Evolutionary conservation across 2,113 vertebrate genomes (phyloP), one percentile per base, ranked within the genome.

Genomic region (Archocentrus centrarchus): DNA sequence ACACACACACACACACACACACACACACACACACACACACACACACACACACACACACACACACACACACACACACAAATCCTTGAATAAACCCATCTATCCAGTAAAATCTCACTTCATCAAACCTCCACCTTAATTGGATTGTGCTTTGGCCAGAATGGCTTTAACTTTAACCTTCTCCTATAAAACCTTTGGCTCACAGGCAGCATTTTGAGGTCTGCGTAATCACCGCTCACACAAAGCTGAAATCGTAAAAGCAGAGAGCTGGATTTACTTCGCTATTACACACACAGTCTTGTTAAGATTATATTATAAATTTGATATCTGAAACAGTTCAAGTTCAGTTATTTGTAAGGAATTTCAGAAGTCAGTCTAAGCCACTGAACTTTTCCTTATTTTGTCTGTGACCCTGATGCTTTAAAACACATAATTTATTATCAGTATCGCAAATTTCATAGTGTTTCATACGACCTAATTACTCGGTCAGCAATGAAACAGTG

Each of bases 41-140:
- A 35, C 32, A 35, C 32, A 35, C 32, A 75, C 82, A 53, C 63
- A 64, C 30, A 85, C 9, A 35, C 32, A 35, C 32, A 35, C 5
- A 35, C 32, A 35, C 32, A 35, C 32, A 35, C 32, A 35, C 32
- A 75, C 82, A 53, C 63, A 64, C 30, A 85, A 83, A 85, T 14
- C 64, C 47, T 39, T 30, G 35, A 79, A 80, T 64, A 81, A 59
- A 86, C 14, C 61, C 50, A 85, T 63, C 73, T 78, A 79, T 88
- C 84, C 80, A 85, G 81, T 90, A 87, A 91, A 91, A 84, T 61
- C 58, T 35, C 53, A 88, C 75, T 86, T 78, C 59, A 82, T 86
- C 63, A 87, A 86, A 64, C 85, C 44, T 81, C 60, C 73, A 85
- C 83, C 82, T 93, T 90, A 89, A 91, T 89, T 87, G 76, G 70